phyloP scores from a whole-genome alignment of 2,888 invertebrate species.

The Mythimna lalbum region DNA sequence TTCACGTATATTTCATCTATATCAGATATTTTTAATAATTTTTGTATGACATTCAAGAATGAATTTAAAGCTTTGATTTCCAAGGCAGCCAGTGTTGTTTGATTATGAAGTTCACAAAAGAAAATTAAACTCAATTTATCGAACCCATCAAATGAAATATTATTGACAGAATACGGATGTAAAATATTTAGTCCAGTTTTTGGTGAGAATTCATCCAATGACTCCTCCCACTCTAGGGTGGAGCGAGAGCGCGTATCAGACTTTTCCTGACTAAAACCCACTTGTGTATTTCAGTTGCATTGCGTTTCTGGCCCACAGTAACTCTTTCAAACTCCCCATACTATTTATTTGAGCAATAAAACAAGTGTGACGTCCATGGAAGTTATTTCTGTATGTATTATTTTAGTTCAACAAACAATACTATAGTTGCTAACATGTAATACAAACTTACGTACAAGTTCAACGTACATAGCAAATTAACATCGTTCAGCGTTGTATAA shows the following conservation, averaged over 20 bases:
- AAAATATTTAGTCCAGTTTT: not conserved
- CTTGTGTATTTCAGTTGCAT: too few relatives aligned
- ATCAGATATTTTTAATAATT: too few relatives aligned
- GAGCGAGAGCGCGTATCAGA: too few relatives aligned
- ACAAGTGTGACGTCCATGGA: conserved; percentile 34
- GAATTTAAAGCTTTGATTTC: conserved; percentile 1
- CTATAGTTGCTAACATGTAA: conserved; percentile 30
- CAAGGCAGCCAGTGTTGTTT: not conserved
- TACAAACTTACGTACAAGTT: conserved; percentile 49
- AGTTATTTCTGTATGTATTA: conserved; percentile 48
- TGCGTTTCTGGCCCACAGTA: too few relatives aligned
- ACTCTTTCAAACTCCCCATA: not conserved
- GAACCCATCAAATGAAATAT: not conserved
- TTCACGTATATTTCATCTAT: too few relatives aligned
- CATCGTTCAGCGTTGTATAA: conserved; percentile 38
- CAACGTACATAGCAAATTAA: conserved; percentile 49
- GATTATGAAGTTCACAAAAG: not conserved
- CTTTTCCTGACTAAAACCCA: too few relatives aligned
- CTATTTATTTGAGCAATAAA: conserved; percentile 13
- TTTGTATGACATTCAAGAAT: not conserved
- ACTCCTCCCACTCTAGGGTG: too few relatives aligned
- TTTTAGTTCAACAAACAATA: conserved; percentile 49
- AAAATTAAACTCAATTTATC: not conserved
- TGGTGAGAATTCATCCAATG: too few relatives aligned
- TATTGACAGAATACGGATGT: not conserved